Evolutionary conservation across 2,888 invertebrate species (phyloP), one percentile per base, ranked within the genome.

Genomic region (Dolomedes plantarius): DNA sequence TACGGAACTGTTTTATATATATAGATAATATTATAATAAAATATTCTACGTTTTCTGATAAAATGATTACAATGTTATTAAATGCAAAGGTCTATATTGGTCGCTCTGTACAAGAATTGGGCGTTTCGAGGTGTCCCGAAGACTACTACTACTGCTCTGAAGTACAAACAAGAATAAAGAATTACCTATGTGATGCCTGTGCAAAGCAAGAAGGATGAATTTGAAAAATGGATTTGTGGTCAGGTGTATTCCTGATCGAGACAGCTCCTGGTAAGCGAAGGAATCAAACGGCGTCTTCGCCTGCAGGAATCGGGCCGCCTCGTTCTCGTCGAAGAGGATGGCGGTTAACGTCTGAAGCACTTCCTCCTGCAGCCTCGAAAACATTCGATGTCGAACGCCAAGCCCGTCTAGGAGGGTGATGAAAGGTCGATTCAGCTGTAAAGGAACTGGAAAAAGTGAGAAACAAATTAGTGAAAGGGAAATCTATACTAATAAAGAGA

Each of bases 321-420:
- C 62, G 27, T 64, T 46, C 65, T 87, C 87, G 11, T 78, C 88
- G 6, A 80, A 39, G 5, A 87, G 71, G 28, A 81, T 80, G 23
- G 81, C 73, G 0, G 78, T 77, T 1, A 88, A 11, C 11, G 39
- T 71, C 27, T 74, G 46, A 6, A 88, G 68, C 28, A 56, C 56
- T 19, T 64, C 16, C 46, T 75, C 76, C 46, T 88, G 79, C 3
- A 85, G 27, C 31, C 29, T 29, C 16, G 87, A 39, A 6, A 88
- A 85, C 0, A 69, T 39, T 23, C 88, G 62, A 7, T 85, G 68
- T 7, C 82, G 64, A 36, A 89, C 83, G 1, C 80, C 79, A 74
- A 89, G 83, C 72, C 89, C 89, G n/a, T 89, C 75, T 29, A 88
- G 65, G 77, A 90, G 89, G 3, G 89, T 87, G 6, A 87, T 79